Evolutionary conservation across 2,888 invertebrate species (phyloP), one percentile per base, ranked within the genome.

Genomic region (Neoitamus cyanurus): DNA sequence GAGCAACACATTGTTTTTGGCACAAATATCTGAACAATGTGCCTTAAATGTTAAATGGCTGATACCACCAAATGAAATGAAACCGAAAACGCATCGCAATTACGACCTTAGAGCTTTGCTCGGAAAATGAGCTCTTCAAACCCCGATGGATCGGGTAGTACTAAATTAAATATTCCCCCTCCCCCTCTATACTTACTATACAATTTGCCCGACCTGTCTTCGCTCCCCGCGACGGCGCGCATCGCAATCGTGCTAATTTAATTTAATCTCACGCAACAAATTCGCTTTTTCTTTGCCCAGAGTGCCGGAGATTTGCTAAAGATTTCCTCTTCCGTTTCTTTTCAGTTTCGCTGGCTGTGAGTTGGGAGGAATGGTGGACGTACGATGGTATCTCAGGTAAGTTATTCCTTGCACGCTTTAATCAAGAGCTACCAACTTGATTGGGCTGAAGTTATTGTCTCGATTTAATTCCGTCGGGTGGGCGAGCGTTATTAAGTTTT

Each of bases 331-430:
- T 83, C 48, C 34, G 34, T 83, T 73, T 82, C 36, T 77, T 85
- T 85, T 25, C 85, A 86, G 86, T 85, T 31, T 30, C 77, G 34
- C 77, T 85, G 30, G 84, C 85, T 30, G 86, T 85, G 88, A 96
- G 95, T 92, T 96, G 96, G 96, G 96, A 96, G 91, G 96, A 96
- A 93, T 96, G 96, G 96, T 96, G 96, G 96, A 96, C 96, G 88
- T 96, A 96, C 93, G 96, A 96, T 92, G 96, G 96, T 86, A 96
- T 96, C 91, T 96, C 96, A 92, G 96, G 96, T 96, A 92, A 94
- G 93, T 72, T 13, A 83, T 83, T 72, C 72, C 42, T 34, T 34
- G 15, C 69, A 37, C 25, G 28, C 31, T 78, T 58, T 48, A 78
- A 58, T 78, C 25, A 28, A 78, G 78, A 48, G 36, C 34, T 11